Evolutionary conservation across 2,888 invertebrate species (phyloP).

Genomic region (Lithophane ornitopus): DNA sequence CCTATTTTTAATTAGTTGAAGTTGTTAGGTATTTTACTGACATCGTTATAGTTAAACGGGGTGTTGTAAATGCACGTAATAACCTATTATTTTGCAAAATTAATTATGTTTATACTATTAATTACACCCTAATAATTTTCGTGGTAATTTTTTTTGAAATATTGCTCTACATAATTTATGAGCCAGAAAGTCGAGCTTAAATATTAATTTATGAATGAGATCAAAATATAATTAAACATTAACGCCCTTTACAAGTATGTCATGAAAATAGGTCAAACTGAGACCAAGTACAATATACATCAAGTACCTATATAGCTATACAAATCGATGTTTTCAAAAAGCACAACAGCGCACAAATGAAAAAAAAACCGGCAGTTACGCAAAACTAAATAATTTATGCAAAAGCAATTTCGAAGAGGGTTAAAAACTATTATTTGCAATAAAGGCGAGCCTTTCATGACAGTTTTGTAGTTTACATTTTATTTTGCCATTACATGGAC

Average conservation of each 20-base stretch:
- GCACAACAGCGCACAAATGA: not conserved
- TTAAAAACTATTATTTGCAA: conserved; percentile 1
- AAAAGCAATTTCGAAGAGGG: conserved; percentile 19
- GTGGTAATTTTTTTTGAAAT: not conserved
- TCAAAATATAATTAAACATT: conserved; percentile 20
- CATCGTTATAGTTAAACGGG: not conserved
- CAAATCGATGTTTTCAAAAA: conserved; percentile 5
- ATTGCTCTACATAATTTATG: not conserved
- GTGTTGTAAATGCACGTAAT: not conserved
- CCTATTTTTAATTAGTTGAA: not conserved
- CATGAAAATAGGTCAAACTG: conserved; percentile 41
- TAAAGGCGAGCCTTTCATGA: not conserved
- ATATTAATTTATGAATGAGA: conserved; percentile 1
- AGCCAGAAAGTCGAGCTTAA: not conserved
- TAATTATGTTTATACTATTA: not conserved
- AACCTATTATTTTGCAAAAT: not conserved
- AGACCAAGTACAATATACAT: not conserved
- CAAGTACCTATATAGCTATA: not conserved
- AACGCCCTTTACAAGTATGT: conserved; percentile 29
- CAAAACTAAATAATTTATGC: not conserved
- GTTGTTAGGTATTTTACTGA: not conserved
- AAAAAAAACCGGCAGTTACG: not conserved
- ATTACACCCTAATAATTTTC: not conserved
- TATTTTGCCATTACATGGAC: conserved; percentile 1
- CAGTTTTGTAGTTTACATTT: conserved; percentile 14